phyloP scores from a whole-genome alignment of 1,140 invertebrate species.

The Magallana gigas region DNA sequence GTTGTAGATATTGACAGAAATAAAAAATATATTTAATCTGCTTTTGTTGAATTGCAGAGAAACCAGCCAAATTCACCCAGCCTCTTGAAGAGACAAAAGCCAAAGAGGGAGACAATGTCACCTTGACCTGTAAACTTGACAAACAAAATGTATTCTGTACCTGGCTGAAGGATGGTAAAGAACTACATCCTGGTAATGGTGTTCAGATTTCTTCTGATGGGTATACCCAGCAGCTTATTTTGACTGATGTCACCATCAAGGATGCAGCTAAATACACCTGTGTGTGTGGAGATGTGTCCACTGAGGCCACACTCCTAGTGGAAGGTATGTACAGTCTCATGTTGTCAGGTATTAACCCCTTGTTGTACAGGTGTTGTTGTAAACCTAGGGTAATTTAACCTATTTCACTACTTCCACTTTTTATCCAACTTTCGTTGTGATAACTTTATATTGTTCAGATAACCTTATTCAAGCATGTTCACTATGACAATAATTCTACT shows the following conservation, averaged over 20 bases:
- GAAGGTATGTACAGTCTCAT: constrained; percentile 65
- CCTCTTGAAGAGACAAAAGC: constrained; percentile 67
- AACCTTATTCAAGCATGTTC: neutral
- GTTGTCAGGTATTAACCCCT: neutral
- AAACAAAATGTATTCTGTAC: constrained; percentile 72
- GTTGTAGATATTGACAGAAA: too few relatives aligned
- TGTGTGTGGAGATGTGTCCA: constrained; percentile 69
- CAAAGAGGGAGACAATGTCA: constrained; percentile 69
- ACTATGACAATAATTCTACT: neutral
- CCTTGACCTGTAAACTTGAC: constrained; percentile 75
- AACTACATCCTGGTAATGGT: constrained; percentile 62
- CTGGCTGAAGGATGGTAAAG: constrained; percentile 79
- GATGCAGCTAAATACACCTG: constrained; percentile 73
- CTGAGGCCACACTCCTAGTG: constrained; percentile 70
- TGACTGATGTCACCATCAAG: constrained; percentile 66
- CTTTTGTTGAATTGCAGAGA: constrained; percentile 58
- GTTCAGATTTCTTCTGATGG: constrained; percentile 76
- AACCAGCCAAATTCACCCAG: constrained; percentile 71
- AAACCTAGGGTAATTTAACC: neutral
- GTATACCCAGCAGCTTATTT: constrained; percentile 63
- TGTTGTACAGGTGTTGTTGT: constrained; percentile 5
- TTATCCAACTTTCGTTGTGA: neutral
- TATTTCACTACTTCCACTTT: neutral
- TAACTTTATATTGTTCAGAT: neutral
- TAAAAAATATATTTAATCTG: too few relatives aligned